These are phyloP conservation scores for Brachionus plicatilis DNA, from an alignment of 1,140 invertebrate species.

Conservation along the genomic window DNA sequence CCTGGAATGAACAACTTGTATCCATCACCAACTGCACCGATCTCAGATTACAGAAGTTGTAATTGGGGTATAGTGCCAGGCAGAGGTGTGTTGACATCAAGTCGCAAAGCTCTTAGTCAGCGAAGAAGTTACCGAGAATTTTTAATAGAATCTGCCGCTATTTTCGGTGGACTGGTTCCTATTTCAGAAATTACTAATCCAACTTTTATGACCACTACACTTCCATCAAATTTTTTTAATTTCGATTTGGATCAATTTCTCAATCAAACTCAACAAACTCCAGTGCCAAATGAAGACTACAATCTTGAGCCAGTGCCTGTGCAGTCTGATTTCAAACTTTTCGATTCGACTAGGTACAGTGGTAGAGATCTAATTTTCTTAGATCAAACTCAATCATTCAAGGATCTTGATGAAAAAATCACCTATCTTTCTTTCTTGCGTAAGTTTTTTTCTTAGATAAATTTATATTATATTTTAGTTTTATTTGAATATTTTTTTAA, in stretches of 20 bases:
- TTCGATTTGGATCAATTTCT: background rate
- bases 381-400: conserved; percentile 48
- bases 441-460: background rate
- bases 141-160: conserved; percentile 6
- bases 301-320: background rate
- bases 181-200: background rate
- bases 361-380: conserved; percentile 51
- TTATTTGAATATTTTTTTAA: too few species aligned
- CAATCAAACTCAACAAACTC: background rate
- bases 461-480: too few species aligned
- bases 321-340: conserved; percentile 39
- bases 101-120: conserved; percentile 8
- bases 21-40: background rate
- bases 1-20: background rate
- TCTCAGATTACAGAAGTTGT: conserved; percentile 70
- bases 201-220: background rate
- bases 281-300: background rate
- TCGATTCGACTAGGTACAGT: conserved; percentile 41
- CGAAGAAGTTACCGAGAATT: background rate
- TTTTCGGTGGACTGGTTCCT: background rate
- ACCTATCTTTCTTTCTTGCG: conserved; percentile 31
- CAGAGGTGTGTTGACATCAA: conserved; percentile 72
- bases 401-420: conserved; percentile 45
- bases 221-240: background rate
- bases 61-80: conserved; percentile 84